Evolutionary conservation across 2,797 vertebrate genomes (phyloP).

Genomic region (Pterois miles): DNA sequence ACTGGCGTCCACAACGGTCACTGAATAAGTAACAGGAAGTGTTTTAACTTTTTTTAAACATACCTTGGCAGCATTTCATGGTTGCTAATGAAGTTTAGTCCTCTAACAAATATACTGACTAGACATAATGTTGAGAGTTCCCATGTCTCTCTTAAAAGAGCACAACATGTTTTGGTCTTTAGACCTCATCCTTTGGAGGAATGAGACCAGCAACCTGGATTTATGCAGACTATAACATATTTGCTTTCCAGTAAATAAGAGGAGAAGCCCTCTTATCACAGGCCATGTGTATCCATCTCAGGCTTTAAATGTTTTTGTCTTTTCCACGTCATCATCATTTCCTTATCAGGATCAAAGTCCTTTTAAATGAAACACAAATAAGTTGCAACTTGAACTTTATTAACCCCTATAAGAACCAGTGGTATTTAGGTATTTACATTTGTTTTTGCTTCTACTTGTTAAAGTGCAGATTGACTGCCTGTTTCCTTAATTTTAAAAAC

Average conservation of each 20-base stretch:
- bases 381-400: background rate
- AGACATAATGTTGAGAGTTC: background rate
- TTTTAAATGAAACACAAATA: background rate
- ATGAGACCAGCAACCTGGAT: background rate
- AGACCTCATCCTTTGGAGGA: background rate
- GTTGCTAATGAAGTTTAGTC: background rate
- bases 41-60: background rate
- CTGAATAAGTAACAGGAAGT: constrained; percentile 6
- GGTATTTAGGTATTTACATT: background rate
- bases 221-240: background rate
- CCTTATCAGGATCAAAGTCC: background rate
- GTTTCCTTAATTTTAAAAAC: background rate
- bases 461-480: background rate
- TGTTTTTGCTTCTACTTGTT: background rate
- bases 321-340: background rate
- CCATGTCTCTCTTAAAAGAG: background rate
- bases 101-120: background rate
- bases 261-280: background rate
- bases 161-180: background rate
- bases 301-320: background rate
- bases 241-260: background rate
- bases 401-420: background rate
- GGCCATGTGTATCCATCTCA: background rate
- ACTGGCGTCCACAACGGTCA: background rate
- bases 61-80: background rate